These are phyloP conservation scores for Brachyalestes nurse DNA, from an alignment of 2,797 vertebrate species.

Conservation along the genomic window DNA sequence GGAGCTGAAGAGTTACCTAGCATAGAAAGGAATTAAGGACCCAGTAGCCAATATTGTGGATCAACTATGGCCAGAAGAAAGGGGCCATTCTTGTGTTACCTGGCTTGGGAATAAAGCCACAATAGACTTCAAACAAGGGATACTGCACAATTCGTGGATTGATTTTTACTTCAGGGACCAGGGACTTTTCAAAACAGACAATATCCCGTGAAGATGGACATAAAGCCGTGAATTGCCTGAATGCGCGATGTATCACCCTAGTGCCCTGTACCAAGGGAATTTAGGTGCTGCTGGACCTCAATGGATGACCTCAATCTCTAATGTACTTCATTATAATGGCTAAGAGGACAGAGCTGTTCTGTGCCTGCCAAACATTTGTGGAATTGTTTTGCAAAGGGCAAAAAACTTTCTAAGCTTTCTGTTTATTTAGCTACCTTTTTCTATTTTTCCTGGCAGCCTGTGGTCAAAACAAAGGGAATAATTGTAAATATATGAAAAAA, in stretches of 20 bases:
- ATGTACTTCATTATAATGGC: slow-evolving; percentile 64
- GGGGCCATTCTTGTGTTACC: slow-evolving; percentile 82
- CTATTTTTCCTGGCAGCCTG: slow-evolving; percentile 47
- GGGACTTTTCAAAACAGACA: slow-evolving; percentile 80
- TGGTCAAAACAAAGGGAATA: slow-evolving; percentile 37
- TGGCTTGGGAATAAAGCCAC: slow-evolving; percentile 82
- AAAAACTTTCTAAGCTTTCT: slow-evolving; percentile 58
- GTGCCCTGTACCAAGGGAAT: slow-evolving; percentile 76
- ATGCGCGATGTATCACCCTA: slow-evolving; percentile 77
- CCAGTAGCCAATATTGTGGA: slow-evolving; percentile 86
- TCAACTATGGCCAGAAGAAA: slow-evolving; percentile 81
- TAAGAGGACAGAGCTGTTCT: slow-evolving; percentile 65
- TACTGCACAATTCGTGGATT: slow-evolving; percentile 76
- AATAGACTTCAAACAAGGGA: slow-evolving; percentile 83
- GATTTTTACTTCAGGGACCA: slow-evolving; percentile 85
- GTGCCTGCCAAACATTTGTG: slow-evolving; percentile 61
- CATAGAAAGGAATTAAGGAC: slow-evolving; percentile 83
- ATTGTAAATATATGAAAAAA: slow-evolving; percentile 16
- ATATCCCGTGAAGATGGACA: slow-evolving; percentile 72
- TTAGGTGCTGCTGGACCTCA: slow-evolving; percentile 70
- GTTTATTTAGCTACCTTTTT: slow-evolving; percentile 23
- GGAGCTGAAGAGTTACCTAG: slow-evolving; percentile 80
- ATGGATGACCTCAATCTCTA: slow-evolving; percentile 79
- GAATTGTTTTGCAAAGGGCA: slow-evolving; percentile 59
- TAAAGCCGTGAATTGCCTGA: slow-evolving; percentile 74